Evolutionary conservation across 2,888 invertebrate species (phyloP).

Genomic region (Leptopilina drosophilae): DNA sequence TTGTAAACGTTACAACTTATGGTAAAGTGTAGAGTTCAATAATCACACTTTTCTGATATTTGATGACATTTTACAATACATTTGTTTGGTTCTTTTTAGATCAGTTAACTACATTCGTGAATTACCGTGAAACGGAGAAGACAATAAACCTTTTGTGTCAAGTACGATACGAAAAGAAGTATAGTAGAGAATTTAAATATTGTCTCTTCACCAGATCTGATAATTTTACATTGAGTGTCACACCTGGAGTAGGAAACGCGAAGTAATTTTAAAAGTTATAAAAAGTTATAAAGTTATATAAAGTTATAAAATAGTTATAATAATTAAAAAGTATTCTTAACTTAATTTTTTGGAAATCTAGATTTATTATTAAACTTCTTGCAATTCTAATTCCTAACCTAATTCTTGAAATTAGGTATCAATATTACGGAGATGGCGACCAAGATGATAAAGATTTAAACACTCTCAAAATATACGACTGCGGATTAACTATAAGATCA

Average conservation of each 20-base stretch:
- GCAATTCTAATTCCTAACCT: too few species aligned
- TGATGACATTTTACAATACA: too few species aligned
- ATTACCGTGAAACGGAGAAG: constrained; percentile 45
- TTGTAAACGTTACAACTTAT: constrained; percentile 58
- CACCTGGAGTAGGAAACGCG: constrained; percentile 60
- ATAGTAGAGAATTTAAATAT: constrained; percentile 35
- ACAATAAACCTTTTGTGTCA: constrained; percentile 58
- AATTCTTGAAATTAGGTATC: constrained; percentile 62
- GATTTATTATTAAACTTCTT: neutral
- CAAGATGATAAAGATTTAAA: constrained; percentile 22
- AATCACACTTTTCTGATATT: too few species aligned
- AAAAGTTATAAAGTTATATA: constrained; percentile 1
- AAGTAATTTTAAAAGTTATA: constrained; percentile 57
- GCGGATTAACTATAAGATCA: constrained; percentile 66
- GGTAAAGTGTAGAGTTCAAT: constrained; percentile 52
- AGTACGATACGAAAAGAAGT: constrained; percentile 47
- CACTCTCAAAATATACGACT: constrained; percentile 53
- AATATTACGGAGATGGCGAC: constrained; percentile 64
- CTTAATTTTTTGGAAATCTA: too few species aligned
- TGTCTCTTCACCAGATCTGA: constrained; percentile 67
- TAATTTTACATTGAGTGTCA: constrained; percentile 58
- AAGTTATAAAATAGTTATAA: too few species aligned
- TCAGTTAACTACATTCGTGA: constrained; percentile 53
- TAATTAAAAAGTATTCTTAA: too few species aligned
- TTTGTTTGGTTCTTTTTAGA: neutral